A percentile compares a stretch with the other conserved stretches of the same genome.
Evolutionary conservation across 2,113 vertebrate species (phyloP).

Genomic region (Brevimyrus niger): DNA sequence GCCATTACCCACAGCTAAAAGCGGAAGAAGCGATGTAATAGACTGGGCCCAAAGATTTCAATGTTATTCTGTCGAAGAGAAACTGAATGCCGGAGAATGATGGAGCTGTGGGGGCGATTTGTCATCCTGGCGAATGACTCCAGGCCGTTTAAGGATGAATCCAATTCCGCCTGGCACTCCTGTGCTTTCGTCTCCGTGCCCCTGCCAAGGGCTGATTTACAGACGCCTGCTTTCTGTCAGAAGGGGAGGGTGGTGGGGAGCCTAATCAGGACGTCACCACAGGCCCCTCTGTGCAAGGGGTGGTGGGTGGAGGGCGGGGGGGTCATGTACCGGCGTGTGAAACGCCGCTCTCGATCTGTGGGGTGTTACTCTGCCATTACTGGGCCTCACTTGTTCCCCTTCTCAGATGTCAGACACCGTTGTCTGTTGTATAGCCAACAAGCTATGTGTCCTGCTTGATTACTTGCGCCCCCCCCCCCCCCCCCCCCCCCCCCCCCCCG

Average conservation of each 20-base stretch:
- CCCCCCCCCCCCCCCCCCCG: too few relatives aligned
- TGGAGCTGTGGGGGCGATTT: slow-evolving; percentile 3
- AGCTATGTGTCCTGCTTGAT: not conserved
- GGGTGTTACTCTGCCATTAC: not conserved
- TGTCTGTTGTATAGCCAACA: not conserved
- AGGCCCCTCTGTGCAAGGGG: slow-evolving; percentile 25
- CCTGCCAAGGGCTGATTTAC: slow-evolving; percentile 42
- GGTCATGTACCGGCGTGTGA: not conserved
- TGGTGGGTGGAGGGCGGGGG: not conserved
- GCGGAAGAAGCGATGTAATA: not conserved
- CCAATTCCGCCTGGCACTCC: slow-evolving; percentile 34
- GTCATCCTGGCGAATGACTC: slow-evolving; percentile 41
- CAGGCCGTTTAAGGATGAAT: slow-evolving; percentile 27
- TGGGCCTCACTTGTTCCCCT: not conserved
- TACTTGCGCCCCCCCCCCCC: not conserved
- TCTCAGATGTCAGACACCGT: not conserved
- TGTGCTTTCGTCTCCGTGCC: slow-evolving; percentile 31
- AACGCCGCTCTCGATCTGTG: not conserved
- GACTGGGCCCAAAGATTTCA: not conserved
- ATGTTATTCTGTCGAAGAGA: not conserved
- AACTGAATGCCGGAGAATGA: not conserved
- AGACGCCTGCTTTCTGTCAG: slow-evolving; percentile 32
- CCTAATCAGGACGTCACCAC: slow-evolving; percentile 1
- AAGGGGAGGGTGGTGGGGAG: not conserved
- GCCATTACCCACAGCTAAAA: not conserved